Evolutionary conservation across 2,113 vertebrate genomes (phyloP).

Genomic region (Rhodinocichla rosea): DNA sequence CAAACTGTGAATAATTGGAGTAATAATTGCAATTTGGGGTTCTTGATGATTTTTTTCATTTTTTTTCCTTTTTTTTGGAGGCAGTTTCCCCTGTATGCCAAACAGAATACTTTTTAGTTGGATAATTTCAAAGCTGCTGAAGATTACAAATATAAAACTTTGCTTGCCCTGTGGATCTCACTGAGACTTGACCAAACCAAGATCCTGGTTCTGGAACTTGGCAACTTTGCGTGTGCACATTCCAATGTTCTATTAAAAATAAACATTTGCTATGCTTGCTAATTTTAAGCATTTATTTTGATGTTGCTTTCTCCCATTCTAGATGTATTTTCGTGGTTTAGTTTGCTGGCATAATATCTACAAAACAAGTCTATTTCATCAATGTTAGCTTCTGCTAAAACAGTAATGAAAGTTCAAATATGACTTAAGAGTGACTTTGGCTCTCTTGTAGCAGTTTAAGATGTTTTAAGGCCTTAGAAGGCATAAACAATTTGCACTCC

Average conservation of each 20-base stretch:
- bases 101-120: background rate
- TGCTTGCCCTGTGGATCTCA: background rate
- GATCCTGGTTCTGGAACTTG: background rate
- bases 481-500: background rate
- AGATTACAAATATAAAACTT: background rate
- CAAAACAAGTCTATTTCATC: background rate
- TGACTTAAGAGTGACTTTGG: background rate
- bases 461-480: conserved; percentile 14
- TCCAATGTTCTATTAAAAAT: background rate
- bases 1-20: background rate
- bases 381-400: background rate
- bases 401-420: background rate
- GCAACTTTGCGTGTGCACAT: background rate
- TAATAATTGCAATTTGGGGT: background rate
- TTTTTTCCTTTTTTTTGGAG: background rate
- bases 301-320: background rate
- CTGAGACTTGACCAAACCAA: background rate
- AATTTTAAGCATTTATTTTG: background rate
- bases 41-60: background rate
- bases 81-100: background rate
- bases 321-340: background rate
- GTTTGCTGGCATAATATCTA: background rate
- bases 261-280: background rate
- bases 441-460: background rate
- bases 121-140: background rate